Evolutionary conservation across 64 coral and sea anemone genomes (phyloP).

Genomic region (Actinia equina): DNA sequence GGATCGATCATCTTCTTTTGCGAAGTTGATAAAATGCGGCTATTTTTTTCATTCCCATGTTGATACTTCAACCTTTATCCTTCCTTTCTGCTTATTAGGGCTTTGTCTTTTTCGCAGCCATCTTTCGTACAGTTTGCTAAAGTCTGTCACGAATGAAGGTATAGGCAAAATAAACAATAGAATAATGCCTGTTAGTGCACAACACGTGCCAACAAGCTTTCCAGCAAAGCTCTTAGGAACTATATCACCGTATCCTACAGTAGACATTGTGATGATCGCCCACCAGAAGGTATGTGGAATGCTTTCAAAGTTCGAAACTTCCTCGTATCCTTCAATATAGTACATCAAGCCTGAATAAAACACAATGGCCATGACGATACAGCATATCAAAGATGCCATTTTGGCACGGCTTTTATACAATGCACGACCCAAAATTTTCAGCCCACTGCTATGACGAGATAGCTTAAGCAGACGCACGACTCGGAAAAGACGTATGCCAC

Average conservation of each 20-base stretch:
- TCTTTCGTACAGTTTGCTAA: conserved; percentile 52
- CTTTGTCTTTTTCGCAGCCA: background rate
- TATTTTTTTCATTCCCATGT: background rate
- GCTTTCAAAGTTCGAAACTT: conserved; percentile 35
- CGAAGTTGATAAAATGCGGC: too few relatives aligned
- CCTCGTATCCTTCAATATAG: conserved; percentile 64
- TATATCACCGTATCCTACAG: conserved; percentile 84
- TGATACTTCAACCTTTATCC: background rate
- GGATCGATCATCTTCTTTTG: too few relatives aligned
- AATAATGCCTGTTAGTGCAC: conserved; percentile 65
- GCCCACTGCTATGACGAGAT: conserved; percentile 80
- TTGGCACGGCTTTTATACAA: conserved; percentile 61
- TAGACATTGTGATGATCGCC: conserved; percentile 79
- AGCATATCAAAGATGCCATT: conserved; percentile 54
- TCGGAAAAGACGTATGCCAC: conserved; percentile 73
- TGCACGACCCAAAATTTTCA: conserved; percentile 75
- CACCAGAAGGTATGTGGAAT: conserved; percentile 77
- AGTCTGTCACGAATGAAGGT: conserved; percentile 71
- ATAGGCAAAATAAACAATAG: conserved; percentile 63
- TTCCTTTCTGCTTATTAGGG: background rate
- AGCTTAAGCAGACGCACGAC: conserved; percentile 88
- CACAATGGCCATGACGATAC: conserved; percentile 63
- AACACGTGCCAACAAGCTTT: conserved; percentile 50
- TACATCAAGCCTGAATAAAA: conserved; percentile 81
- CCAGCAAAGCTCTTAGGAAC: conserved; percentile 52